phyloP scores from a whole-genome alignment of 2,113 vertebrate species.

The Ailurus styani region DNA sequence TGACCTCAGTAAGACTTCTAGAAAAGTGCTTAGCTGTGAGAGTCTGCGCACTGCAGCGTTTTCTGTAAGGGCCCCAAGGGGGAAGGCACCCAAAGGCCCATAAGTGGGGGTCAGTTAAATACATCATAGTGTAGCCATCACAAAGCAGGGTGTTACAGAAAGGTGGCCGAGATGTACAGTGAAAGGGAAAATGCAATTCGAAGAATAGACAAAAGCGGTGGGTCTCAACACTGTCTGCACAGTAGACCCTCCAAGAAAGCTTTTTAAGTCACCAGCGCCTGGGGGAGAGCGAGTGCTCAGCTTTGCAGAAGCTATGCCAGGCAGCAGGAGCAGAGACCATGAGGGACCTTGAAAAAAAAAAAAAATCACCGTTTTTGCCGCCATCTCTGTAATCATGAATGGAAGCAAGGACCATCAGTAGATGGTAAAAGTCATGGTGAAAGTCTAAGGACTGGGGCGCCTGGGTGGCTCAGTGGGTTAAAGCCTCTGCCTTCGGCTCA shows the following conservation, averaged over 20 bases:
- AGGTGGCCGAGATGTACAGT: not conserved
- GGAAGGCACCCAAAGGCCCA: not conserved
- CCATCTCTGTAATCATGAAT: not conserved
- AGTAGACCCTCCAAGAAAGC: not conserved
- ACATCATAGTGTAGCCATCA: fast-evolving
- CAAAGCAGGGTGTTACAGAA: not conserved
- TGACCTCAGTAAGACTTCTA: not conserved
- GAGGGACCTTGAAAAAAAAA: not conserved
- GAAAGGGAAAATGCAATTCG: not conserved
- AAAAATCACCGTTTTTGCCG: not conserved
- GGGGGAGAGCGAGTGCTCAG: not conserved
- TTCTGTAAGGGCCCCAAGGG: not conserved
- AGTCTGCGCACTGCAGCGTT: not conserved
- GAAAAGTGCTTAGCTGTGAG: not conserved
- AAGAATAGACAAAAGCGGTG: not conserved
- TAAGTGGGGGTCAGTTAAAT: not conserved
- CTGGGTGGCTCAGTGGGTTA: too few relatives aligned
- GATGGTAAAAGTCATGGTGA: not conserved
- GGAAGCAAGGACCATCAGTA: not conserved
- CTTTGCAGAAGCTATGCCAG: not conserved
- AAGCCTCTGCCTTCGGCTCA: too few relatives aligned
- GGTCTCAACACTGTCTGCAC: not conserved
- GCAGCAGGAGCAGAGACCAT: not conserved
- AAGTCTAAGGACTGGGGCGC: not conserved
- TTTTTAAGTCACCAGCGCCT: not conserved